Conservation (phyloP, 2,888 invertebrate genomes). For the Thymelicus lineola region DNA sequence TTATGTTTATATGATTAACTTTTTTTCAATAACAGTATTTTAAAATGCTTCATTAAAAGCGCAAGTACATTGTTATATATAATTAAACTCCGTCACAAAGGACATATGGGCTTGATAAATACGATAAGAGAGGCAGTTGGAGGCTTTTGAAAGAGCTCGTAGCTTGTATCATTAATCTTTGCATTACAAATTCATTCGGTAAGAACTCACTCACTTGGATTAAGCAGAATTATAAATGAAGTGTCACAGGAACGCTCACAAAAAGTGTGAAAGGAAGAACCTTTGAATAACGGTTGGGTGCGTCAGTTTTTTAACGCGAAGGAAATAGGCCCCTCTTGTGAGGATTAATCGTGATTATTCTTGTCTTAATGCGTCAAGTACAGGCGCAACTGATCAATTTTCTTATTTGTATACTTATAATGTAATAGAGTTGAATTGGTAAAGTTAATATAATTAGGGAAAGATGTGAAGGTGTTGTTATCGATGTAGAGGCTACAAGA, state of each 20-base stretch:
- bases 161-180: constrained; percentile 79
- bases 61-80: constrained; percentile 14
- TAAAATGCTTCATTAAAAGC: neutral
- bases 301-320: constrained; percentile 70
- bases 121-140: constrained; percentile 62
- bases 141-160: constrained; percentile 65
- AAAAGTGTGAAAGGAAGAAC: constrained; percentile 75
- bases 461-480: too few species aligned
- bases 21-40: too few species aligned
- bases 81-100: constrained; percentile 28
- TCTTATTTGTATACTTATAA: constrained; percentile 6
- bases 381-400: constrained; percentile 36
- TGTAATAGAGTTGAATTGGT: too few species aligned
- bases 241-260: constrained; percentile 75
- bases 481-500: too few species aligned
- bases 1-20: too few species aligned
- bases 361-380: constrained; percentile 51
- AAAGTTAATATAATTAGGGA: too few species aligned
- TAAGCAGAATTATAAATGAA: constrained; percentile 84
- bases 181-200: constrained; percentile 83
- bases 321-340: constrained; percentile 58
- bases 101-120: constrained; percentile 57
- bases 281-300: constrained; percentile 62
- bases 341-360: constrained; percentile 64
- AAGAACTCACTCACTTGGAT: constrained; percentile 82